A percentile compares a stretch with the other conserved stretches of the same genome.
phyloP scores from a whole-genome alignment of 1,140 invertebrate species.

The Heliconius melpomene region DNA sequence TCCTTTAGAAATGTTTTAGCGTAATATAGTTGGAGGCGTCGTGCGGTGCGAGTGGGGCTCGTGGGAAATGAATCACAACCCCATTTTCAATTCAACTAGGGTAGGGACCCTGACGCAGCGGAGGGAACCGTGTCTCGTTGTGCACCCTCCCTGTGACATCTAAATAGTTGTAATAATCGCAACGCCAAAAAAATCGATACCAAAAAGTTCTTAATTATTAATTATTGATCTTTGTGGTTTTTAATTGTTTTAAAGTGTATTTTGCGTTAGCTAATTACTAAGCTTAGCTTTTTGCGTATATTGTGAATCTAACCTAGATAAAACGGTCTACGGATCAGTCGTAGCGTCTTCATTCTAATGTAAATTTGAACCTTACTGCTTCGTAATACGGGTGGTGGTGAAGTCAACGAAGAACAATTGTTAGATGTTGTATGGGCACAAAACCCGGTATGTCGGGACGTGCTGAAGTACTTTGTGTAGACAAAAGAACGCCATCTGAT shows the following conservation, averaged over 20 bases:
- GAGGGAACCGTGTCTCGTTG: slow-evolving; percentile 60
- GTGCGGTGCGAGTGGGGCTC: slow-evolving; percentile 58
- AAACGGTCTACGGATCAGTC: slow-evolving; percentile 15
- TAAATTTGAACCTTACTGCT: slow-evolving; percentile 29
- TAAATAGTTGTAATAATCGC: slow-evolving; percentile 73
- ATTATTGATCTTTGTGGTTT: slow-evolving; percentile 9
- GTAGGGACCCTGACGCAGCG: slow-evolving; percentile 64
- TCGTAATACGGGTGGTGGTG: slow-evolving; percentile 39
- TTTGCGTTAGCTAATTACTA: neutral
- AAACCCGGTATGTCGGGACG: slow-evolving; percentile 46
- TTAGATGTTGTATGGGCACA: slow-evolving; percentile 42
- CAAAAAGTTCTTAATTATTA: slow-evolving; percentile 20
- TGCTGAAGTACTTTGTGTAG: slow-evolving; percentile 58
- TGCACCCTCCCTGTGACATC: slow-evolving; percentile 70
- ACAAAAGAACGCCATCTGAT: slow-evolving; percentile 71
- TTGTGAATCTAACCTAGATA: slow-evolving; percentile 29
- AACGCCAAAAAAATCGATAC: slow-evolving; percentile 51
- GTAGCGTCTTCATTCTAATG: slow-evolving; percentile 8
- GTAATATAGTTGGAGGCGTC: slow-evolving; percentile 67
- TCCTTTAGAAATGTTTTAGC: slow-evolving; percentile 42
- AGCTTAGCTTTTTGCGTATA: neutral
- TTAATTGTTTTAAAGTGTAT: neutral
- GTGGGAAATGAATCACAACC: slow-evolving; percentile 80
- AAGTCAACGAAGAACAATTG: slow-evolving; percentile 32
- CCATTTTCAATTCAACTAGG: slow-evolving; percentile 76